Evolutionary conservation across 2,797 vertebrate genomes (phyloP), one percentile per base, ranked within the genome.

Genomic region (Nyctalus aviator): DNA sequence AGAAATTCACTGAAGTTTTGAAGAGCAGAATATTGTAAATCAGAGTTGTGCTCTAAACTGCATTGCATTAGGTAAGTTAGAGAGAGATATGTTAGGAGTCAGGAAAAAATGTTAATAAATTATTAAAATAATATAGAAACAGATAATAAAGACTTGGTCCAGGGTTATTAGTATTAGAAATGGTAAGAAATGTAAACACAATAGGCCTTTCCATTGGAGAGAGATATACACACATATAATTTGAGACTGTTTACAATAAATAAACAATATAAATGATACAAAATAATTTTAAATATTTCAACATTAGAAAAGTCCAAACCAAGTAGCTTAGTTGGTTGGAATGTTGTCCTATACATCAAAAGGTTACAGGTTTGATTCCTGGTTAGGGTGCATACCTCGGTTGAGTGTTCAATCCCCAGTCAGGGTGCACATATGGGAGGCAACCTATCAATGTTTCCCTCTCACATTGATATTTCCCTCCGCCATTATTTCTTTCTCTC

Each of bases 211-310:
- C 83, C 18, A 21, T 78, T 77, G 62, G 23, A 57, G 30, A 66
- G 8, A 72, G 53, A 48, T 27, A 69, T 32, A 30, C 55, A 44
- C 41, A 68, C 17, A 75, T 55, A 62, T 46, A 84, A 79, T n/a
- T 76, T 89, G 25, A 93, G 44, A 12, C 10, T 78, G 37, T 35
- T 94, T 92, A 72, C 1, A 76, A 85, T 27, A 84, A 94, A 71
- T 32, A 82, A 73, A 84, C 4, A 18, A 90, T 37, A 81, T 84
- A 87, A 86, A 75, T 12, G 46, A 91, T 46, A 78, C 44, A 75
- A 86, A 88, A 66, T 48, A 72, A 53, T 85, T 86, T 90, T 18
- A 91, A 62, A 64, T 21, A 87, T 37, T 59, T 21, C 91, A 62
- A 64, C 25, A 87, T 37, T 59, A 68, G 30, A 79, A 85, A 71